These are phyloP conservation scores for Cryptoleucopteryx plumbea DNA, from an alignment of 2,113 vertebrate species.

Conservation along the genomic window DNA sequence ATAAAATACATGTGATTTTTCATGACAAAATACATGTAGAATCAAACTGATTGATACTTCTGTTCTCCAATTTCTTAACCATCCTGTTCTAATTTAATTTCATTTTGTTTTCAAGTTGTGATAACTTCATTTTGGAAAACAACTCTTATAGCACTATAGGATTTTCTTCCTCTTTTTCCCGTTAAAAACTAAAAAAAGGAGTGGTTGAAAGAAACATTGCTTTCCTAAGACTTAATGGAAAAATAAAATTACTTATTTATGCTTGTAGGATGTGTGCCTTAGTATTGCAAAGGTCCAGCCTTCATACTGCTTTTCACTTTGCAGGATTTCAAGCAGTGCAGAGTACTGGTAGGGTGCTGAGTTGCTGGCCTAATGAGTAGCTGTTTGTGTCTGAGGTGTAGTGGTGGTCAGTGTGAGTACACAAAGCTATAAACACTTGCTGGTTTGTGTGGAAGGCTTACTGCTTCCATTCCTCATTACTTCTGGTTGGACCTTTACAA, in stretches of 20 bases:
- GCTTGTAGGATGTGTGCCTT: background rate
- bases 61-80: background rate
- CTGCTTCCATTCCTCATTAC: background rate
- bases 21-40: background rate
- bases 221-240: background rate
- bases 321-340: background rate
- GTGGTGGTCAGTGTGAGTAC: background rate
- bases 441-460: background rate
- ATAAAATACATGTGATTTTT: background rate
- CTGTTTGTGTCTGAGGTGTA: background rate
- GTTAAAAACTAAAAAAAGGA: background rate
- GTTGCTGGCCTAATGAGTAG: constrained; percentile 1
- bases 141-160: background rate
- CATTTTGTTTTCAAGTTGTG: background rate
- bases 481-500: background rate
- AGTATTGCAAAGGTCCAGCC: background rate
- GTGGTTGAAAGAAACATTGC: background rate
- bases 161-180: background rate
- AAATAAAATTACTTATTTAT: background rate
- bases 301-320: background rate
- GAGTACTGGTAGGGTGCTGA: background rate
- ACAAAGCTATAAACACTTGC: background rate
- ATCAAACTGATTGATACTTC: background rate
- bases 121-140: background rate
- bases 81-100: background rate